phyloP scores from a whole-genome alignment of 1,140 invertebrate species.

The Drosophila miranda region DNA sequence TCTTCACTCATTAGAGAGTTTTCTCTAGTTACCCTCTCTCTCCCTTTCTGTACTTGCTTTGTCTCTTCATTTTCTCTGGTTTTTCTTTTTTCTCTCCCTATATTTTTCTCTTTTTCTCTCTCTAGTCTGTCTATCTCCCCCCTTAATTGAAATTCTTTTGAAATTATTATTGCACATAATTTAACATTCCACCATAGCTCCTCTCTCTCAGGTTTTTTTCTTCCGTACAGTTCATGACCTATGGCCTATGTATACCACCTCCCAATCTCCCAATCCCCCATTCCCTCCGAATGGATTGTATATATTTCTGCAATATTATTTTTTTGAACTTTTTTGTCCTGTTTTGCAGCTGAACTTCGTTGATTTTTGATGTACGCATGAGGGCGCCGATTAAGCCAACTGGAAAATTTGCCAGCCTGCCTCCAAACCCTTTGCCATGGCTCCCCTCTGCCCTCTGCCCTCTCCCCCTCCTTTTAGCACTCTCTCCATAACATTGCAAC shows the following conservation, averaged over 20 bases:
- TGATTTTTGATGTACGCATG: slow-evolving; percentile 70
- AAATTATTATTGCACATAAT: no score
- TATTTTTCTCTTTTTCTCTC: no score
- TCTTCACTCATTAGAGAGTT: no score
- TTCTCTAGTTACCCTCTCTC: no score
- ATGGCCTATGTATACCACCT: neutral
- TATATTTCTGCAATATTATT: slow-evolving; percentile 30
- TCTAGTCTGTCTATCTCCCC: no score
- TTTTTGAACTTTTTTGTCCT: slow-evolving; percentile 15
- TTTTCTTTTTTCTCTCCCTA: no score
- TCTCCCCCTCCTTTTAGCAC: slow-evolving; percentile 3
- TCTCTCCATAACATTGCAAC: neutral
- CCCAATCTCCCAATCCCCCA: no score
- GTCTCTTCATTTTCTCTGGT: no score
- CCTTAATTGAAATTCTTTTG: no score
- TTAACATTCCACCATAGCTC: neutral
- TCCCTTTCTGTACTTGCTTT: no score
- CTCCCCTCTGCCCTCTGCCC: slow-evolving; percentile 9
- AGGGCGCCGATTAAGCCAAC: slow-evolving; percentile 60
- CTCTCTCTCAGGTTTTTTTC: neutral
- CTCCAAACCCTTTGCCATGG: slow-evolving; percentile 1
- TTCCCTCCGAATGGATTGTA: neutral
- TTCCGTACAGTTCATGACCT: slow-evolving; percentile 3
- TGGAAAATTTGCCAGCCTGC: slow-evolving; percentile 62
- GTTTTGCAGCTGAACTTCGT: slow-evolving; percentile 21